Evolutionary conservation across 2,113 vertebrate species (phyloP), one percentile per base, ranked within the genome.

Genomic region (Forbesichthys agassizii): DNA sequence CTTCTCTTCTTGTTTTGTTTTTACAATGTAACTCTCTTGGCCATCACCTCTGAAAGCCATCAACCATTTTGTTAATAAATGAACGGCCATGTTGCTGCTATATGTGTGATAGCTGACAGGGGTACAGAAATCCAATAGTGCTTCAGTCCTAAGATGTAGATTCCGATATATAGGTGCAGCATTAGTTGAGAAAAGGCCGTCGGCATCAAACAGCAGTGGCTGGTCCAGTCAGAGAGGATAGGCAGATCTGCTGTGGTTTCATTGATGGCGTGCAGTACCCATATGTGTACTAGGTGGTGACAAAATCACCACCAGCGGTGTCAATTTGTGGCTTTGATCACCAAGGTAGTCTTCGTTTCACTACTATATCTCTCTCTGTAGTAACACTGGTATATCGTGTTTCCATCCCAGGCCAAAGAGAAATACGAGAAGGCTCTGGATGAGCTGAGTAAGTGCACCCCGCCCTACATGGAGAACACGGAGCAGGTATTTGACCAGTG

Each of bases 351-450:
- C 0, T 14, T 12, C 11, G 9, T 52, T 52, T 52, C 49, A 12
- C 13, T 11, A 4, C 13, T 14, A 3, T 52, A 4, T 52, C 49
- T 52, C 13, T 52, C 49, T 52, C 13, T 52, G 11, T 52, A 12
- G 10, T 14, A 12, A 51, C 9, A 51, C 13, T 12, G 49, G 11
- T 64, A 5, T 81, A 46, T 78, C 42, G 36, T 48, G 69, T 48
- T 58, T 55, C 1, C 48, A 7, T 62, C 58, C 0, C 56, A 99
- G 97, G 93, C 94, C 3, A 97, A 94, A 86, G 97, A 99, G 89
- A 98, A 96, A 83, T 99, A 99, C 0, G 95, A 96, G 90, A 98
- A 96, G 87, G 91, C 94, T 48, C 84, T 99, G 86, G 97, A 99
- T 0, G 97, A 99, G 66, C 92, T 99, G 85, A 93, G 88, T 74